phyloP scores from a whole-genome alignment of 2,113 vertebrate species.

The Heliornis fulica region DNA sequence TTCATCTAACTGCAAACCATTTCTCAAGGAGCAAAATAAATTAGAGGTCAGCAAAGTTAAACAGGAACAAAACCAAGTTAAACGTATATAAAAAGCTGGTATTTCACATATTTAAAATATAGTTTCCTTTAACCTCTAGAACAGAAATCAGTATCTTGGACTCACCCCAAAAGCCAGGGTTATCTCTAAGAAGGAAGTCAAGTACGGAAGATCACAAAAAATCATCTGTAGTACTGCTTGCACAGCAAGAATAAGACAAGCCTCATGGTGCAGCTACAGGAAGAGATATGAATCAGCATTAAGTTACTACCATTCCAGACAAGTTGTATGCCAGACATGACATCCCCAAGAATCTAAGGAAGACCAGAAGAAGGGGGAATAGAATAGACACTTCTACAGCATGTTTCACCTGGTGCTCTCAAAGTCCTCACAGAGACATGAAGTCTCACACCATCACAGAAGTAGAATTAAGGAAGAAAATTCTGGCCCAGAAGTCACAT shows the following conservation, averaged over 20 bases:
- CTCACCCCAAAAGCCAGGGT: constrained; percentile 62
- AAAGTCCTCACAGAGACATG: background rate
- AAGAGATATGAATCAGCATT: background rate
- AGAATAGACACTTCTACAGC: background rate
- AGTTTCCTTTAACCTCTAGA: background rate
- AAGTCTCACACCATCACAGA: background rate
- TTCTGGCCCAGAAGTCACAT: background rate
- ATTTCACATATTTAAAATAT: background rate
- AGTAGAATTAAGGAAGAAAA: background rate
- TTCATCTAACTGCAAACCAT: background rate
- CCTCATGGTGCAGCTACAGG: background rate
- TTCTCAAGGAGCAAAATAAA: background rate
- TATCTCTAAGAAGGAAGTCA: constrained; percentile 36
- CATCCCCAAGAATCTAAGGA: background rate
- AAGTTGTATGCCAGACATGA: background rate
- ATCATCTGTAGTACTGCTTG: constrained; percentile 56
- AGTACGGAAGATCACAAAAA: background rate
- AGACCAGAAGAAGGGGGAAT: background rate
- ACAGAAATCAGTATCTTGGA: background rate
- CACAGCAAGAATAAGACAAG: constrained; percentile 54
- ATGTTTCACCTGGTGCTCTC: background rate
- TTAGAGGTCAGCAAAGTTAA: background rate
- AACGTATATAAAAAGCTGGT: accelerated
- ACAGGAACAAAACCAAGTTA: background rate
- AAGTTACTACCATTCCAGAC: background rate